These are phyloP conservation scores for Corynorhinus townsendii DNA, from an alignment of 2,113 vertebrate genomes.

Conservation along the genomic window DNA sequence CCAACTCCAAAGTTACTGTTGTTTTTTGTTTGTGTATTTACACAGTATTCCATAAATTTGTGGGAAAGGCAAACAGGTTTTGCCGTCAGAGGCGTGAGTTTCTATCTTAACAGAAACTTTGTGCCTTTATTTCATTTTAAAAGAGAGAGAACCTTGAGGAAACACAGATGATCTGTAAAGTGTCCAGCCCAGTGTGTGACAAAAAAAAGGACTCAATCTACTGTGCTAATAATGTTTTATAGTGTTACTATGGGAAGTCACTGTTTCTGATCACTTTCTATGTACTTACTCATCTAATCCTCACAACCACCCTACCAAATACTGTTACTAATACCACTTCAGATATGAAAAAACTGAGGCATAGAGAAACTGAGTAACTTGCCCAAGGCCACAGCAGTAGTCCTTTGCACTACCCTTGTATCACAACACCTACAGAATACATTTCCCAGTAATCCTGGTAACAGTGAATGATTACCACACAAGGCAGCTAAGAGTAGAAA, in stretches of 20 bases:
- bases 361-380: constrained; percentile 13
- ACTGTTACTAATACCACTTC: neutral
- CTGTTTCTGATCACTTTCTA: neutral
- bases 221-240: neutral
- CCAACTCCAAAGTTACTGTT: neutral
- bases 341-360: neutral
- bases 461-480: neutral
- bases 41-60: neutral
- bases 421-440: neutral
- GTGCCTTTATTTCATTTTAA: neutral
- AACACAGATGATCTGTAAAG: neutral
- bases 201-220: neutral
- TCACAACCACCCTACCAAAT: neutral
- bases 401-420: neutral
- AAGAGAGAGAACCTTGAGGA: neutral
- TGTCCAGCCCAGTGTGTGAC: neutral
- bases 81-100: neutral
- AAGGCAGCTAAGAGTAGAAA: constrained; percentile 1
- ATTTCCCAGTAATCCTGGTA: neutral
- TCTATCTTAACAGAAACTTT: neutral
- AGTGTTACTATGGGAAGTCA: neutral
- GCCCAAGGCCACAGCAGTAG: neutral
- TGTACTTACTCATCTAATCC: neutral
- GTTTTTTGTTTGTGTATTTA: neutral
- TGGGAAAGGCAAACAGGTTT: neutral